phyloP scores from a whole-genome alignment of 2,113 vertebrate genomes.

The Tapirus terrestris region DNA sequence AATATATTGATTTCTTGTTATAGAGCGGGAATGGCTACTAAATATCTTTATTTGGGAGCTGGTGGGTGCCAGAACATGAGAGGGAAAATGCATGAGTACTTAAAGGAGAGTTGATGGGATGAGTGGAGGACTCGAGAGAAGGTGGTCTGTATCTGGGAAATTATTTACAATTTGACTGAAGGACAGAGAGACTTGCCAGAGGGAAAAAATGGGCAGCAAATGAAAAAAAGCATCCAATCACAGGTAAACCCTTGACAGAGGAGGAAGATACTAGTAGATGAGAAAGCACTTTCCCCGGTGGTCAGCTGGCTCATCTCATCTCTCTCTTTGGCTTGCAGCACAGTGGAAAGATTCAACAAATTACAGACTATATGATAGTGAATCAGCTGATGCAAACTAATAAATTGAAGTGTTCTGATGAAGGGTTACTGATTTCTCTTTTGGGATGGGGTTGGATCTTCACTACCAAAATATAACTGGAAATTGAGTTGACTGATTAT shows the following conservation, averaged over 20 bases:
- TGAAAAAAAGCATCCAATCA: slow-evolving; percentile 48
- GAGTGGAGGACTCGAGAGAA: not conserved
- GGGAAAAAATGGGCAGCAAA: not conserved
- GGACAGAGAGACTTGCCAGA: not conserved
- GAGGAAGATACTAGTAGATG: slow-evolving; percentile 9
- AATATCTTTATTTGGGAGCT: slow-evolving; percentile 66
- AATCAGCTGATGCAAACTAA: slow-evolving; percentile 20
- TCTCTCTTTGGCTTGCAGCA: slow-evolving; percentile 39
- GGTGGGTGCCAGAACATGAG: not conserved
- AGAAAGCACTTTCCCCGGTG: slow-evolving; percentile 43
- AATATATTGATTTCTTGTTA: slow-evolving; percentile 63
- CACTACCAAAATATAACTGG: slow-evolving; percentile 25
- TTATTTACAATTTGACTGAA: slow-evolving; percentile 20
- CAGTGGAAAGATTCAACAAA: not conserved
- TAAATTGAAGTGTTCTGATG: not conserved
- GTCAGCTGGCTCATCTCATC: slow-evolving; percentile 47
- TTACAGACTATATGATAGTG: not conserved
- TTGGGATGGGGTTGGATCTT: not conserved
- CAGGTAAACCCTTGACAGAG: slow-evolving; percentile 49
- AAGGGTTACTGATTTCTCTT: slow-evolving; percentile 45
- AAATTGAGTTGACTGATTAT: not conserved
- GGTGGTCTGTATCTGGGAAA: not conserved
- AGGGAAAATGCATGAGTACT: not conserved
- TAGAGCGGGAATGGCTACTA: not conserved
- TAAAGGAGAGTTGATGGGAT: not conserved